Evolutionary conservation across 2,888 invertebrate genomes (phyloP).

Genomic region (Torymus tubicola): DNA sequence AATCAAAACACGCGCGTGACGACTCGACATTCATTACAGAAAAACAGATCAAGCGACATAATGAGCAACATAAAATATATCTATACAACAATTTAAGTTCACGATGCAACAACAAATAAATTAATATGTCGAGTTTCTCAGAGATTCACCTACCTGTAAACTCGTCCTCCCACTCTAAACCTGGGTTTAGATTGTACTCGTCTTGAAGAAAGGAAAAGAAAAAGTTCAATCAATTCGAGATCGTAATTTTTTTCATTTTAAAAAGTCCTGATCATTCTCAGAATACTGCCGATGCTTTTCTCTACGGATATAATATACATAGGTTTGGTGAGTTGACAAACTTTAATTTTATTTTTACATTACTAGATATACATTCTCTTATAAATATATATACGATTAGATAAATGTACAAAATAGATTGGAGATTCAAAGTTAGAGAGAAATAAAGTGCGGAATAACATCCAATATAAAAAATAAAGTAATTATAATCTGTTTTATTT

Average conservation of each 20-base stretch:
- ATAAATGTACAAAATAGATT: background rate
- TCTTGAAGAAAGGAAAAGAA: conserved; percentile 88
- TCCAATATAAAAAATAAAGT: conserved; percentile 2
- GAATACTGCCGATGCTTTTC: conserved; percentile 55
- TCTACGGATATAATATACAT: background rate
- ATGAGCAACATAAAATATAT: conserved; percentile 18
- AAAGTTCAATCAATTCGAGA: conserved; percentile 77
- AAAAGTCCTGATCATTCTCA: conserved; percentile 53
- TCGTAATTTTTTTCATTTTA: conserved; percentile 67
- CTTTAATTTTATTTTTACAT: background rate
- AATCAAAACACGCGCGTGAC: background rate
- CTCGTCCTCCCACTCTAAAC: conserved; percentile 99
- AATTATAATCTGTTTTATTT: conserved; percentile 11
- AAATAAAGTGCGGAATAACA: background rate
- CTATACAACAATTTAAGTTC: conserved; percentile 18
- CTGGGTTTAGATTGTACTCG: conserved; percentile 99
- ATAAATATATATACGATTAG: background rate
- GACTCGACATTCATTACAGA: conserved; percentile 25
- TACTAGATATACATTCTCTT: conserved; percentile 18
- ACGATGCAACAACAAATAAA: conserved; percentile 37
- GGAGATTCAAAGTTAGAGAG: conserved; percentile 5
- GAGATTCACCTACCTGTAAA: conserved; percentile 94
- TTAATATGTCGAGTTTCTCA: conserved; percentile 53
- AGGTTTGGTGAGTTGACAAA: too few species aligned
- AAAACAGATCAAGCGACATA: conserved; percentile 13